phyloP scores from a whole-genome alignment of 2,113 vertebrate genomes.

The Donacobius atricapilla region DNA sequence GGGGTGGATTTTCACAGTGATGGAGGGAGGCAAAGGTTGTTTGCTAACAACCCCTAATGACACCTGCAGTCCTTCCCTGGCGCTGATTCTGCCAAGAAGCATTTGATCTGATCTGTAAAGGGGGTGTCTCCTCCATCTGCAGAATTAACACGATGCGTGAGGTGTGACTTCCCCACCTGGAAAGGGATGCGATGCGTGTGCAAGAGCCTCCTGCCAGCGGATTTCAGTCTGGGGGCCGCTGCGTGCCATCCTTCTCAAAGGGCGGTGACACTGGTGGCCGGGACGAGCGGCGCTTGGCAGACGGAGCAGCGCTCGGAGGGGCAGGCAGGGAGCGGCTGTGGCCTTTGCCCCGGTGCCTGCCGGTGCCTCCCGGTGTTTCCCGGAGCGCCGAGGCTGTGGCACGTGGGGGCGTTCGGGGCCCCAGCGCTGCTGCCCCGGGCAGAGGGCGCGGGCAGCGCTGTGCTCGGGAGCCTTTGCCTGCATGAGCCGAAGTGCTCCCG shows the following conservation, averaged over 20 bases:
- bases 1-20: background rate
- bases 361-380: background rate
- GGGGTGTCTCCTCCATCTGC: background rate
- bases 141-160: background rate
- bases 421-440: background rate
- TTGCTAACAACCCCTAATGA: background rate
- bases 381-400: background rate
- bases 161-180: background rate
- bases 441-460: background rate
- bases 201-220: background rate
- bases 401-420: background rate
- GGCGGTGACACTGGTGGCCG: background rate
- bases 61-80: background rate
- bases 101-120: background rate
- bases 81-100: background rate
- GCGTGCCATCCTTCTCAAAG: rapidly evolving
- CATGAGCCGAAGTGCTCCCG: background rate
- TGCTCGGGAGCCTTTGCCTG: background rate
- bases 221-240: background rate
- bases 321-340: background rate
- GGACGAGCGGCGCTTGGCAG: background rate
- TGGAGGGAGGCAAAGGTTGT: background rate
- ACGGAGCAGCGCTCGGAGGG: background rate
- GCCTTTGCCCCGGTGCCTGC: background rate
- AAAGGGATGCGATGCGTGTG: background rate